Evolutionary conservation across 2,797 vertebrate species (phyloP), one percentile per base, ranked within the genome.

Genomic region (Petrocephalus schoutedeni): DNA sequence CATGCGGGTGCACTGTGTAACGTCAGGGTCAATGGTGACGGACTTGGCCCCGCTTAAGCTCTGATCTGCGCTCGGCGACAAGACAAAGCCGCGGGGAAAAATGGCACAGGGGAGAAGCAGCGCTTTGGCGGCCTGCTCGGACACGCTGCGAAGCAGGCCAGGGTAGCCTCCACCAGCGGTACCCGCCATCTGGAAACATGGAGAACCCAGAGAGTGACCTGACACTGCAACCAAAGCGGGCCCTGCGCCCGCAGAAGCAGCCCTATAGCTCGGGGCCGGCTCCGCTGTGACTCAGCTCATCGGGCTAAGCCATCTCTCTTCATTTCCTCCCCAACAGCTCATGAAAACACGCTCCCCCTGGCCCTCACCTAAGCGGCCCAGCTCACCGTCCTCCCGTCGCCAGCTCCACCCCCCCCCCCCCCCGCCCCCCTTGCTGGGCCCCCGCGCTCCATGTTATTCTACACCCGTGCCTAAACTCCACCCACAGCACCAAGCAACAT

Each of bases 391-490:
- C 82, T 3, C 36, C 21, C 10, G 1, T 56, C 51, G 16, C 83
- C 53, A 56, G 10, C 8, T 85, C 83, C 51, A n/a, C 28, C 28
- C 28, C 28, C 28, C 28, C 28, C 28, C 28, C 36, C 36, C 36
- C 36, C 36, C 36, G 36, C 14, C 82, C 23, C 53, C 54, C 21
- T 57, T 16, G 5, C 56, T 54, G 54, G n/a, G 53, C 84, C 84
- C n/a, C 84, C 28, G 6, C 32, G 16, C 28, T 58, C 53, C 23
- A 36, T 85, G 53, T 32, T 58, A n/a, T 21, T 36, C 12, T 58
- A 85, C 51, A 32, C 54, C 84, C 14, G n/a, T 14, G 84, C 54
- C n/a, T 85, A 85, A 57, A 58, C 84, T 58, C 84, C 84, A 54
- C 83, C 83, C 53, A 80, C 16, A 41, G 74, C 74, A 49, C 45